Evolutionary conservation across 2,113 vertebrate species (phyloP), one percentile per base, ranked within the genome.

Genomic region (Odontophorus gujanensis): DNA sequence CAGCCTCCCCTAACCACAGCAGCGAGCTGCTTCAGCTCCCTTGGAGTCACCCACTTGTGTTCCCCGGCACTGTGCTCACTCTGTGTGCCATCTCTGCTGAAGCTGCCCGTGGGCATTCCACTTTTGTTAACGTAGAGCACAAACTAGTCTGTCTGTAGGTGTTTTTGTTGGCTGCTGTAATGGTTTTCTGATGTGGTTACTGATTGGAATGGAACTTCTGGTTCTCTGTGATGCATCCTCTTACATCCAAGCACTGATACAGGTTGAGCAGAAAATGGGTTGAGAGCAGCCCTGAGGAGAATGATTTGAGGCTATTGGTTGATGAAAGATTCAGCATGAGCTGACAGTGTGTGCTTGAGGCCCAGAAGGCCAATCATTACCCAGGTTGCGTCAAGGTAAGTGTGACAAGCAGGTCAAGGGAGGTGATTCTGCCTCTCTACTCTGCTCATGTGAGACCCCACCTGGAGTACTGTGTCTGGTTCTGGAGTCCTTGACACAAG

Each of bases 31-130:
- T 30, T 58, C 2, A 3, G 19, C 82, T 38, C 55, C 51, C 48
- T 48, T 32, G 0, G 0, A 2, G 9, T 6, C 32, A 50, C 45
- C 28, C 21, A 16, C 13, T 13, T 28, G 5, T 15, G 38, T 42
- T 20, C 72, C 22, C 26, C 7, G 59, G 16, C 67, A 45, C 24
- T 69, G 42, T 57, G 38, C 42, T 51, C 3, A 2, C 53, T 72
- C 5, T 0, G 1, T 81, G 50, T 13, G 58, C 6, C 38, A 1
- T 2, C 47, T 59, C 59, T 73, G 38, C 48, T 0, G 3, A 34
- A 65, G 36, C 53, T 53, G 10, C 15, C 59, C 21, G 2, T 30
- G n/a, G 74, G 2, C 25, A 28, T 16, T 3, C 42, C 5, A 19
- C 59, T 36, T 7, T 1, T 3, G 13, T 34, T 47, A 3, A 13